Evolutionary conservation across 2,113 vertebrate genomes (phyloP), one percentile per base, ranked within the genome.

Genomic region (Cairina moschata): DNA sequence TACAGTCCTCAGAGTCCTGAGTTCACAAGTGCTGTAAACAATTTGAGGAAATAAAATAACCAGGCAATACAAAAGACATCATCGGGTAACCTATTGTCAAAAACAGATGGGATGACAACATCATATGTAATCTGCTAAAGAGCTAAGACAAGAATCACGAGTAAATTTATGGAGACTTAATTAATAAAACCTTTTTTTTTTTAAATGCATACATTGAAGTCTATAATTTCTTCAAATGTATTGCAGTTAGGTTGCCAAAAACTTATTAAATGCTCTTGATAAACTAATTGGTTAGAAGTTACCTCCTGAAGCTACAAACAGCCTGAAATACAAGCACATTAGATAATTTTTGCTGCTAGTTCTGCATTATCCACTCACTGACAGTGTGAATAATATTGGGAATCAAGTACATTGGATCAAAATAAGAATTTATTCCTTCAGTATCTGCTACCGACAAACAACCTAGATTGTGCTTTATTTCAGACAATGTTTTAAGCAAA

Each of bases 61-160:
- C 17, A 89, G 68, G 66, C 29, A 42, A 86, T 55, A 84, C 46
- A 58, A 93, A 94, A 83, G 10, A 80, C 40, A 94, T 82, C 22
- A 88, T 95, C 52, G 82, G 78, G 46, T 17, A 86, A 82, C 2
- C 2, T 34, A 89, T 69, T 36, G 29, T 21, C 74, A 93, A 78
- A 93, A 93, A 72, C 34, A 95, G 72, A 93, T 79, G 63, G 29
- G 62, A 95, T 77, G 56, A 76, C 31, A 88, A 67, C 29, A 68
- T 82, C 58, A 46, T 58, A 63, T 26, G 55, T 1, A 3, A 11
- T 40, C 32, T 65, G 26, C 42, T 93, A 48, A 81, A 88, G 42
- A 91, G 34, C 73, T 60, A 78, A 81, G 38, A 81, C 4, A 77
- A 80, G 48, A 83, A 58, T 21, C 83, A 14, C 42, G 59, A 83